Conservation (phyloP, 2,888 invertebrate species). For the Leucoma salicis region DNA sequence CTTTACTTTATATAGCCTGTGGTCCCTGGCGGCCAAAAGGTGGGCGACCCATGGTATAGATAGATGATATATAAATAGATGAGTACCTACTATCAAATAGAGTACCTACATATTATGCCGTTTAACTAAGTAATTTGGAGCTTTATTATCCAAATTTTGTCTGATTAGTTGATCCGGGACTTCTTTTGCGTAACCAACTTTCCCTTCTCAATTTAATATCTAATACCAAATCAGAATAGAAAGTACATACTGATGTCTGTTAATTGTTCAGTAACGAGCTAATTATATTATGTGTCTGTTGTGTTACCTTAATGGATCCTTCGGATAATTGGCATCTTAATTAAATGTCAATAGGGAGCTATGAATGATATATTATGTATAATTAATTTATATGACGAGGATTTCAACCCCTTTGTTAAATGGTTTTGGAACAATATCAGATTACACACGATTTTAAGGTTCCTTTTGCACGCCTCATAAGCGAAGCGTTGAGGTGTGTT, state of each 20-base stretch:
- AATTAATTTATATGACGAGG: too few species aligned
- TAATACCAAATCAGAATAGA: slow-evolving; percentile 20
- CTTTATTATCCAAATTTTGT: not conserved
- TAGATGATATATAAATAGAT: not conserved
- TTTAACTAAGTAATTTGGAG: too few species aligned
- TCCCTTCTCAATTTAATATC: slow-evolving; percentile 30
- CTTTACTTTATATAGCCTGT: too few species aligned
- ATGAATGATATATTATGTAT: not conserved
- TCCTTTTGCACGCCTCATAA: too few species aligned
- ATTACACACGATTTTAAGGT: too few species aligned
- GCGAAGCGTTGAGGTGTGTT: too few species aligned
- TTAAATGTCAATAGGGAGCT: not conserved
- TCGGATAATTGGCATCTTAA: slow-evolving; percentile 2
- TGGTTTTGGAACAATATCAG: too few species aligned
- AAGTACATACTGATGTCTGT: slow-evolving; percentile 17
- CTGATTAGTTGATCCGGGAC: slow-evolving; percentile 25
- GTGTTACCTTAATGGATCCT: not conserved
- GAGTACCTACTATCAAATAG: not conserved
- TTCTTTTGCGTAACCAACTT: slow-evolving; percentile 35
- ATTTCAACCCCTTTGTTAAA: too few species aligned
- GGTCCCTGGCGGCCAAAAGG: too few species aligned
- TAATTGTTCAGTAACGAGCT: slow-evolving; percentile 1
- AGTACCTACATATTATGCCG: too few species aligned
- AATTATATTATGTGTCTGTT: not conserved
- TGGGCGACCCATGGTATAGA: not conserved